Conservation (phyloP, 2,113 vertebrate species). For the Pachycephala philippinensis region DNA sequence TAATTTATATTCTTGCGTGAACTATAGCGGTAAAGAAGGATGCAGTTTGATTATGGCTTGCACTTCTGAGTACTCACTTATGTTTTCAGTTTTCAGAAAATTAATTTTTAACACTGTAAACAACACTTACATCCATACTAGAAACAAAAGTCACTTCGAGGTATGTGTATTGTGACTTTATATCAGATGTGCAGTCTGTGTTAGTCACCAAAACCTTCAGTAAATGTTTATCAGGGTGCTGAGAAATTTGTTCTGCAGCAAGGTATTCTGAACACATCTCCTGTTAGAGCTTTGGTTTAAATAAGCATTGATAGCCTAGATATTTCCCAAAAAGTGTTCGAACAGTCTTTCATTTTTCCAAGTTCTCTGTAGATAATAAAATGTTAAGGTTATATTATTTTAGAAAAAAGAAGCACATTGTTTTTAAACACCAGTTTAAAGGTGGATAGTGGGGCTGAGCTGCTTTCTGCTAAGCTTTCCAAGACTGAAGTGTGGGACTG, state of each 20-base stretch:
- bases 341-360: background rate
- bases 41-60: background rate
- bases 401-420: background rate
- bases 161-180: conserved; percentile 6
- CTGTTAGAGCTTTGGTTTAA: background rate
- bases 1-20: conserved; percentile 7
- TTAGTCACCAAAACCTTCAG: background rate
- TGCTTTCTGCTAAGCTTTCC: background rate
- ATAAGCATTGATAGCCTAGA: background rate
- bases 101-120: conserved; percentile 5
- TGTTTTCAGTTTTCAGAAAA: conserved; percentile 34
- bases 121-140: background rate
- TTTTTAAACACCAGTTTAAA: background rate
- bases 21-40: background rate
- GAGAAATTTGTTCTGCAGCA: background rate
- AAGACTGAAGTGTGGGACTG: background rate
- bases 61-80: background rate
- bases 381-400: background rate
- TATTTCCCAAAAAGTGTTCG: background rate
- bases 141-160: conserved; percentile 28
- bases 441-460: background rate
- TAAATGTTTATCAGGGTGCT: background rate
- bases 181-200: background rate
- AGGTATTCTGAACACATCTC: background rate
- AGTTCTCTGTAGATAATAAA: background rate